Conservation (phyloP, 2,797 vertebrate genomes). For the Dendrocincla tyrannina region DNA sequence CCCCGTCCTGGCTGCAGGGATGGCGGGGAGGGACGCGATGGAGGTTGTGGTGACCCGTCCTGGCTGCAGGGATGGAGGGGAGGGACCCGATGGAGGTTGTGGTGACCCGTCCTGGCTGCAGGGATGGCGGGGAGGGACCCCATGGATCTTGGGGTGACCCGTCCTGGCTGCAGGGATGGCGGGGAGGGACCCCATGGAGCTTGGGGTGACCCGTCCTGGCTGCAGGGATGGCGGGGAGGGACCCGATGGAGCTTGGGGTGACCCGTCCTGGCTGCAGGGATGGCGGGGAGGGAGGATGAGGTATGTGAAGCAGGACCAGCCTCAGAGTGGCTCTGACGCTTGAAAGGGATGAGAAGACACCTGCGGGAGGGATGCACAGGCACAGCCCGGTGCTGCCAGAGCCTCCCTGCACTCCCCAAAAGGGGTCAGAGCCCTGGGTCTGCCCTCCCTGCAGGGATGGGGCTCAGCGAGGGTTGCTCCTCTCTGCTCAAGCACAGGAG, state of each 20-base stretch:
- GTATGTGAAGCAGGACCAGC: not conserved
- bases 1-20: not conserved
- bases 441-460: not conserved
- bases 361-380: not conserved
- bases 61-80: not conserved
- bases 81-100: not conserved
- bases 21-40: too few species aligned
- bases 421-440: not conserved
- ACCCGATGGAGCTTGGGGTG: too few species aligned
- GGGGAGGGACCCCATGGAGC: not conserved
- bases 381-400: not conserved
- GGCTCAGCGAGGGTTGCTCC: accelerated
- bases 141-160: not conserved
- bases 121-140: not conserved
- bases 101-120: accelerated
- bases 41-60: not conserved
- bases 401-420: not conserved
- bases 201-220: too few species aligned
- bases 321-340: not conserved
- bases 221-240: too few species aligned
- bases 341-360: not conserved
- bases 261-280: too few species aligned
- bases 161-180: not conserved
- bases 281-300: not conserved
- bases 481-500: accelerated